phyloP scores from a whole-genome alignment of 2,113 vertebrate genomes.

The Picathartes gymnocephalus region DNA sequence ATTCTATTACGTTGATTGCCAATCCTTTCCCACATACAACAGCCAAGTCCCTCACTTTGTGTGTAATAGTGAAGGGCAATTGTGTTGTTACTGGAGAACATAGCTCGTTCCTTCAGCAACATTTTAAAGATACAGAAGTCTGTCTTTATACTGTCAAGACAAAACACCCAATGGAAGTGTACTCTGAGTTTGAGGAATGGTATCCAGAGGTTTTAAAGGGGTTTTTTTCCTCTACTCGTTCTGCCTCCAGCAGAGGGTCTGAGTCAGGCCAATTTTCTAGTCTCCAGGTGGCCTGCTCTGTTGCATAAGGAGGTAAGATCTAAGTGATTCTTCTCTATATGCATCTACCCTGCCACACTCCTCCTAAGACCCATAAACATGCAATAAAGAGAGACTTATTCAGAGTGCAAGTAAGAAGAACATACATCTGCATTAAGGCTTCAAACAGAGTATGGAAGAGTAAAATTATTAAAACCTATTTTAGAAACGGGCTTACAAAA shows the following conservation, averaged over 20 bases:
- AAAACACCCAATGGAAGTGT: not conserved
- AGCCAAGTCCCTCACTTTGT: not conserved
- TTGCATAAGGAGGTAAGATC: not conserved
- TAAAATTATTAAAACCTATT: not conserved
- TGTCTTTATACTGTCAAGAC: not conserved
- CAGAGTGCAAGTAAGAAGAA: not conserved
- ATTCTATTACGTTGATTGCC: not conserved
- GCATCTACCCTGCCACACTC: not conserved
- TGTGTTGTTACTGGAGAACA: not conserved
- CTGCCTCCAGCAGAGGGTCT: not conserved
- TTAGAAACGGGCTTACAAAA: not conserved
- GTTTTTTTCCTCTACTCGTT: not conserved
- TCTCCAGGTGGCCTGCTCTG: not conserved
- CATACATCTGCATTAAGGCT: not conserved
- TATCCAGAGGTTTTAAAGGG: not conserved
- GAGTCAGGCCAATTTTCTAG: not conserved
- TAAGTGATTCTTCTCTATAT: not conserved
- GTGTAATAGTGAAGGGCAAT: not conserved
- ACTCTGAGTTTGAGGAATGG: not conserved
- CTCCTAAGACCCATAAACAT: not conserved
- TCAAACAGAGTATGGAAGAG: not conserved
- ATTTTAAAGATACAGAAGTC: not conserved
- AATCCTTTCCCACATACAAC: not conserved
- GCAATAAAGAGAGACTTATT: not conserved
- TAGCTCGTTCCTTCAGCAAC: not conserved